A percentile compares a stretch with the other conserved stretches of the same genome.
Conservation (phyloP, 2,888 invertebrate species). For the Tortrix viridana region DNA sequence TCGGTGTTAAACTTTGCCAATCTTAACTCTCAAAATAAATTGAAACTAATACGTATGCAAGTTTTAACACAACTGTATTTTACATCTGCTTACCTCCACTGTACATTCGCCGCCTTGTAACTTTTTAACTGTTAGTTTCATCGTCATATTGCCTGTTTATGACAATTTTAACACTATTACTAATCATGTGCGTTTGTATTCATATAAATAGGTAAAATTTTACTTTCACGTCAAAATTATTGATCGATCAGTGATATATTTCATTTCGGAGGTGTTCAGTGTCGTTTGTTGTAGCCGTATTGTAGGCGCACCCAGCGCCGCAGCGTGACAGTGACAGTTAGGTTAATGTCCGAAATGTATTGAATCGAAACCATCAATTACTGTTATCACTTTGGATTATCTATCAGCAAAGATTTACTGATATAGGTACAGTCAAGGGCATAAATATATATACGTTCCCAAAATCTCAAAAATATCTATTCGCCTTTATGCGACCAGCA, state of each 20-base stretch:
- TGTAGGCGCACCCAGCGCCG: not conserved
- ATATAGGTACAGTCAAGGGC: too few relatives aligned
- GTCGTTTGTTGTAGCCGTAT: too few relatives aligned
- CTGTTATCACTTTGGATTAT: too few relatives aligned
- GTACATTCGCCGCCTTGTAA: conserved; percentile 88
- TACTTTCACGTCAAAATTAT: conserved; percentile 33
- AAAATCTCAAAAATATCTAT: too few relatives aligned
- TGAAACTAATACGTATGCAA: conserved; percentile 20
- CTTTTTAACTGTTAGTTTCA: conserved; percentile 90
- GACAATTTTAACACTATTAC: conserved; percentile 17
- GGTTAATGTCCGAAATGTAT: conserved; percentile 24
- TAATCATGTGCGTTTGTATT: conserved; percentile 18
- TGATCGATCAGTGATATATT: conserved; percentile 3
- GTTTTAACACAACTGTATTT: conserved; percentile 18
- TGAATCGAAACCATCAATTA: not conserved
- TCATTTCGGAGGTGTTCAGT: too few relatives aligned
- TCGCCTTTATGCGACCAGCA: too few relatives aligned
- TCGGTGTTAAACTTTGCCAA: not conserved
- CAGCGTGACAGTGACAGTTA: conserved; percentile 22
- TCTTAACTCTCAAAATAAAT: not conserved
- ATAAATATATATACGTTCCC: too few relatives aligned
- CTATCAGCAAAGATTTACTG: too few relatives aligned
- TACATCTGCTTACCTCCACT: conserved; percentile 81
- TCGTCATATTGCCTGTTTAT: conserved; percentile 55
- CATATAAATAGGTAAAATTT: conserved; percentile 13